Conservation (phyloP, 2,888 invertebrate genomes). For the Fragum fragum region DNA sequence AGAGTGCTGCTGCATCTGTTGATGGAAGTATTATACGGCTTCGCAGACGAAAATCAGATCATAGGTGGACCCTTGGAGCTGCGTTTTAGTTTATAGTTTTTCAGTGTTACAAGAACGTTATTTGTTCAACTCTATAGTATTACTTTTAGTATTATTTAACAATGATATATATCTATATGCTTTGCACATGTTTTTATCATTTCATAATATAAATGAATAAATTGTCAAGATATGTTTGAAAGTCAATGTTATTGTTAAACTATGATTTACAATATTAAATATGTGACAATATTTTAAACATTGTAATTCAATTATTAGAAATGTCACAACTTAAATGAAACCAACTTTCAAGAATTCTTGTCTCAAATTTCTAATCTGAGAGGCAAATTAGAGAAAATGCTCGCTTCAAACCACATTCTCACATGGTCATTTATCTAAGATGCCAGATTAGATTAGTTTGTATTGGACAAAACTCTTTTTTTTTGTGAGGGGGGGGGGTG, state of each 20-base stretch:
- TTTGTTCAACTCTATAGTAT: slow-evolving; percentile 26
- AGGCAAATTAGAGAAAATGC: no score
- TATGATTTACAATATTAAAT: background rate
- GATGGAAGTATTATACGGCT: slow-evolving; percentile 84
- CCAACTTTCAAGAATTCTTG: no score
- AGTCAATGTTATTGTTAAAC: background rate
- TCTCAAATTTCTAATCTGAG: no score
- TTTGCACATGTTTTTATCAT: slow-evolving; percentile 23
- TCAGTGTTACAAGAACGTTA: slow-evolving; percentile 12
- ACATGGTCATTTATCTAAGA: no score
- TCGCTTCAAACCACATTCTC: no score
- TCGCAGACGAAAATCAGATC: slow-evolving; percentile 84
- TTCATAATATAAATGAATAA: slow-evolving; percentile 4
- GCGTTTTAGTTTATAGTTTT: slow-evolving; percentile 74
- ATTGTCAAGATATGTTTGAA: background rate
- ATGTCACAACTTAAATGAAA: no score
- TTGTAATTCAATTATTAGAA: background rate
- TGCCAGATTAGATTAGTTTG: no score
- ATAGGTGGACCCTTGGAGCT: slow-evolving; percentile 84
- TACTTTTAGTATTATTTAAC: slow-evolving; percentile 7
- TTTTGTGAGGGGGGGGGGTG: no score
- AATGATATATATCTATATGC: slow-evolving; percentile 8
- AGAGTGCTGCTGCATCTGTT: slow-evolving; percentile 80
- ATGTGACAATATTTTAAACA: background rate
- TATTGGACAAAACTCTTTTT: no score